Percentiles rank a stretch among this genome's conserved stretches.
phyloP scores from a whole-genome alignment of 2,113 vertebrate genomes.

The Macrotus californicus region DNA sequence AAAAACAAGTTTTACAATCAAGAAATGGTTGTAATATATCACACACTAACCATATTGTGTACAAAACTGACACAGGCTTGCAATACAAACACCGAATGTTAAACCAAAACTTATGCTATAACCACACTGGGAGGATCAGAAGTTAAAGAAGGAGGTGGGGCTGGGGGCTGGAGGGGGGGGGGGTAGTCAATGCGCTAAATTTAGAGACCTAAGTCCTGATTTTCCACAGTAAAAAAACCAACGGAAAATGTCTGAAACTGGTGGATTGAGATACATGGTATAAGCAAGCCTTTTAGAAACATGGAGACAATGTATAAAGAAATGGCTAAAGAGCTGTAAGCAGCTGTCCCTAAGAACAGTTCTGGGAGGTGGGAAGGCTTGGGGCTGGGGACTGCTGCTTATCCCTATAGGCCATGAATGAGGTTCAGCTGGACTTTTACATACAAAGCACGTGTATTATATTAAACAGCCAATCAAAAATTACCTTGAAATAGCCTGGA shows the following conservation, averaged over 20 bases:
- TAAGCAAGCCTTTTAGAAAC: background rate
- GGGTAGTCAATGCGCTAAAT: background rate
- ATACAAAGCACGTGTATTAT: background rate
- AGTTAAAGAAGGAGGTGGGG: no score
- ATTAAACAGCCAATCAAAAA: conserved; percentile 11
- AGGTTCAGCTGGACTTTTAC: background rate
- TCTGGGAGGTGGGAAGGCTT: background rate
- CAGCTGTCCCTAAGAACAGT: background rate
- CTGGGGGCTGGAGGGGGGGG: no score
- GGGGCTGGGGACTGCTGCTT: background rate
- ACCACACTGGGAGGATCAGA: background rate
- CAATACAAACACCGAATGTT: background rate
- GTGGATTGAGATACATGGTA: rapidly evolving
- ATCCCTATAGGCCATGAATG: background rate
- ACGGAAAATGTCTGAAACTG: background rate
- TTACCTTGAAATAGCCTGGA: background rate
- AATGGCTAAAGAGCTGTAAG: background rate
- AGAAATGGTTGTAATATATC: background rate
- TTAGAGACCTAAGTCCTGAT: background rate
- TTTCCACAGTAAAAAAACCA: background rate
- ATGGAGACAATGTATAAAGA: background rate
- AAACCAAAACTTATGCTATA: background rate
- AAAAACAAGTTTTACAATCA: background rate
- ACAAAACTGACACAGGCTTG: background rate
- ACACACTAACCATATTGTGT: background rate